phyloP scores from a whole-genome alignment of 2,888 invertebrate species.

The Acanthosoma haemorrhoidale region DNA sequence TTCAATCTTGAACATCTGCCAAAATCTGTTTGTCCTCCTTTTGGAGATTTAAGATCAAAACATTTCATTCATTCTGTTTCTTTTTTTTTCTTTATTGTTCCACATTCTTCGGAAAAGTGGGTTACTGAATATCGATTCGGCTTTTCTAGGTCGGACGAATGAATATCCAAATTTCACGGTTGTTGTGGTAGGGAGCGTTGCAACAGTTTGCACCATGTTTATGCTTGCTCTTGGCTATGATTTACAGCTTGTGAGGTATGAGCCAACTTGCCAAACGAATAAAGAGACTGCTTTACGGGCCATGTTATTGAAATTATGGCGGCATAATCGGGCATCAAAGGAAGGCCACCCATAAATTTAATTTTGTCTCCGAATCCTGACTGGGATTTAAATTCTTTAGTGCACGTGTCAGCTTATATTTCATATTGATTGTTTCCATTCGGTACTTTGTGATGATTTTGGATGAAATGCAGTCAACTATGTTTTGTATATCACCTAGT shows the following conservation, averaged over 20 bases:
- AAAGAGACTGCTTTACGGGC: background rate
- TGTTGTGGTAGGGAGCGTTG: background rate
- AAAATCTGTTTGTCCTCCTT: slow-evolving; percentile 1
- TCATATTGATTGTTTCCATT: no score
- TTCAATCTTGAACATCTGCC: background rate
- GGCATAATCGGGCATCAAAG: background rate
- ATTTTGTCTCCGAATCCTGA: background rate
- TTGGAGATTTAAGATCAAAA: slow-evolving; percentile 10
- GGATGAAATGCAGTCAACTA: no score
- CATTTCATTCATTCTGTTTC: slow-evolving; percentile 2
- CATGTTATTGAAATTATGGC: background rate
- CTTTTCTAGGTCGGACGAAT: background rate
- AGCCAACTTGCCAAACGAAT: background rate
- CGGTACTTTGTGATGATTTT: no score
- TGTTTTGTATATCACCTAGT: no score
- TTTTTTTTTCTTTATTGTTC: background rate
- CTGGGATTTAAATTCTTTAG: no score
- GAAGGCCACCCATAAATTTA: background rate
- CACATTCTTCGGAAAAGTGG: background rate
- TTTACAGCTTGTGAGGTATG: background rate
- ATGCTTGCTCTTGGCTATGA: background rate
- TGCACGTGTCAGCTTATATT: no score
- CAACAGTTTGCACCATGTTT: background rate
- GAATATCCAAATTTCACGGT: background rate
- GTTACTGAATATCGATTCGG: background rate